A percentile compares a stretch with the other conserved stretches of the same genome.
phyloP scores from a whole-genome alignment of 2,797 vertebrate species.

The Petrocephalus schoutedeni region DNA sequence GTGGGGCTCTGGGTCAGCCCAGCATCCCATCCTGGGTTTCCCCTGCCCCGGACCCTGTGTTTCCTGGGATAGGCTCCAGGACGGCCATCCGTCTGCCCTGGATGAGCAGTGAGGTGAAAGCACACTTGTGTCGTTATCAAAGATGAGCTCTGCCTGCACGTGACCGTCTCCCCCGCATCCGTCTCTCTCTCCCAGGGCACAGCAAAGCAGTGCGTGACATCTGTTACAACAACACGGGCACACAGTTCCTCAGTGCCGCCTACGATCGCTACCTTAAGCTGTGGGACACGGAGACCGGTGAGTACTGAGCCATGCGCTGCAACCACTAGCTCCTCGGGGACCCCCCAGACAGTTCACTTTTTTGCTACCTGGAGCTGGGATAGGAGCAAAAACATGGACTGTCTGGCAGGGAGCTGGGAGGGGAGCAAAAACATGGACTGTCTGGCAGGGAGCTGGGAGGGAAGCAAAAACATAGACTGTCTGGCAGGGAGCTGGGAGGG shows the following conservation, averaged over 20 bases:
- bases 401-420: no score
- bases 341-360: neutral
- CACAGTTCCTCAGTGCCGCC: constrained; percentile 86
- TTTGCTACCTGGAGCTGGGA: neutral
- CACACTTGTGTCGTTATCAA: neutral
- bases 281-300: constrained; percentile 96
- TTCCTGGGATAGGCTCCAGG: neutral
- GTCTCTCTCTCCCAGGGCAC: constrained; percentile 68
- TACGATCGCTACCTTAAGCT: constrained; percentile 95
- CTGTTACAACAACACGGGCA: constrained; percentile 89
- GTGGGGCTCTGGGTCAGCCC: neutral
- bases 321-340: neutral
- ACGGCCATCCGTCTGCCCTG: neutral
- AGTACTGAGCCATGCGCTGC: constrained; percentile 17
- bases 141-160: constrained; percentile 12
- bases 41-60: neutral
- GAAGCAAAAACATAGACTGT: no score
- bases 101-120: neutral
- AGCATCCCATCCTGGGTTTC: neutral
- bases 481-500: no score
- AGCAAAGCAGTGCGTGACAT: constrained; percentile 96
- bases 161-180: constrained; percentile 21
- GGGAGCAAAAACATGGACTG: no score
- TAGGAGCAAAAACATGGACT: no score
- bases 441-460: no score